Evolutionary conservation across 2,888 invertebrate species (phyloP).

Genomic region (Nomada ruficornis): DNA sequence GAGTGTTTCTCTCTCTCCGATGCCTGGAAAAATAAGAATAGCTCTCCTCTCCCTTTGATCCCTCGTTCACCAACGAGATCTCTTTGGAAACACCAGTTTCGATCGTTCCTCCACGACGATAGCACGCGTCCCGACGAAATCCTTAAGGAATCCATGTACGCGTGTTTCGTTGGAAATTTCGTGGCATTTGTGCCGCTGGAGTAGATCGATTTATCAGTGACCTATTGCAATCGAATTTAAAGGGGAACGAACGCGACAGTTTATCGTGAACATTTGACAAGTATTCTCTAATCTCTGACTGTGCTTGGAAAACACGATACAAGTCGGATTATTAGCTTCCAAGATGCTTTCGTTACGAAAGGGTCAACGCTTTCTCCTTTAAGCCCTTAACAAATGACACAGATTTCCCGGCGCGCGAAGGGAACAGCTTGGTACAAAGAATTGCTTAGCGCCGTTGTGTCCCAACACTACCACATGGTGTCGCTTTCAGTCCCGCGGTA

Average conservation of each 20-base stretch:
- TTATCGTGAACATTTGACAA: neutral
- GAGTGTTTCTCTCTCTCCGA: neutral
- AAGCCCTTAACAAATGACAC: conserved; percentile 4
- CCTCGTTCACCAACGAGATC: conserved; percentile 20
- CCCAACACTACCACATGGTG: conserved; percentile 66
- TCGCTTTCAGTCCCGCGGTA: conserved; percentile 68
- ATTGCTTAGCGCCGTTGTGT: conserved; percentile 35
- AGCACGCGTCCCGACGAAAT: conserved; percentile 1
- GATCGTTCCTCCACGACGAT: conserved; percentile 22
- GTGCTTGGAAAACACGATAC: too few species aligned
- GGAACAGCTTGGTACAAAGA: neutral
- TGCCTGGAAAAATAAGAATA: conserved; percentile 59
- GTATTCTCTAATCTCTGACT: too few species aligned
- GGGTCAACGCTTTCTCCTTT: neutral
- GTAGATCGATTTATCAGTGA: too few species aligned
- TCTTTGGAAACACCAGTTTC: conserved; percentile 27
- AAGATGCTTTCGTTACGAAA: neutral
- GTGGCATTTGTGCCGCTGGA: too few species aligned
- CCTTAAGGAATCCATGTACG: too few species aligned
- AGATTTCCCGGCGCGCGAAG: conserved; percentile 3
- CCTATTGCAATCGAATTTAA: neutral
- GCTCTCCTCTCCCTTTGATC: conserved; percentile 47
- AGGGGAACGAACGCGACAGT: neutral
- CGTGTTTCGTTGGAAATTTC: neutral
- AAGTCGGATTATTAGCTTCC: too few species aligned